phyloP scores from a whole-genome alignment of 1,140 invertebrate species.

The Euwallacea fornicatus region DNA sequence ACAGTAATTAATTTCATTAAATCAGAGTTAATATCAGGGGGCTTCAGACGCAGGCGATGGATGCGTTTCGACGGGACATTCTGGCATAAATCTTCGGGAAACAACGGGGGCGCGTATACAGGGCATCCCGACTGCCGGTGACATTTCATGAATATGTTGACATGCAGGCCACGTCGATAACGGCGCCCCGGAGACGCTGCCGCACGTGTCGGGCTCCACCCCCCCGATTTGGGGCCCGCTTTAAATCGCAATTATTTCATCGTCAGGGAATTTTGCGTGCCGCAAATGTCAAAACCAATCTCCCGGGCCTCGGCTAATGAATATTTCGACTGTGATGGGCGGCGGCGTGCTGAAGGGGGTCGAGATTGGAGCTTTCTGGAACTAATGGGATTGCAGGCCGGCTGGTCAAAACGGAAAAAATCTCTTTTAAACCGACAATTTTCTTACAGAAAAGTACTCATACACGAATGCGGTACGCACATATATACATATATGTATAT shows the following conservation, averaged over 20 bases:
- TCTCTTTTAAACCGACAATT: no score
- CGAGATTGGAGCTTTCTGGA: no score
- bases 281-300: conserved; percentile 36
- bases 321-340: conserved; percentile 66
- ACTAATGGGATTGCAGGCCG: no score
- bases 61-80: conserved; percentile 30
- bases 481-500: no score
- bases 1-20: conserved; percentile 38
- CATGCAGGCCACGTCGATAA: conserved; percentile 40
- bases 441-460: no score
- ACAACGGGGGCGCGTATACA: conserved; percentile 34
- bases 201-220: conserved; percentile 36
- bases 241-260: conserved; percentile 36
- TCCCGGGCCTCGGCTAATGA: background rate
- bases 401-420: no score
- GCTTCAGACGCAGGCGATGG: conserved; percentile 29
- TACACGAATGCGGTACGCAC: no score
- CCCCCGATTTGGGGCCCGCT: conserved; percentile 24
- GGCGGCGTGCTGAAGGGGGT: conserved; percentile 21
- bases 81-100: conserved; percentile 37
- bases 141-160: conserved; percentile 42
- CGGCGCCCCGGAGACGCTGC: conserved; percentile 24
- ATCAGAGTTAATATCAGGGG: conserved; percentile 35
- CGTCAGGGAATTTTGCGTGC: conserved; percentile 24
- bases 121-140: conserved; percentile 33